phyloP scores from a whole-genome alignment of 2,113 vertebrate genomes.

The Himantopus leucocephalus region DNA sequence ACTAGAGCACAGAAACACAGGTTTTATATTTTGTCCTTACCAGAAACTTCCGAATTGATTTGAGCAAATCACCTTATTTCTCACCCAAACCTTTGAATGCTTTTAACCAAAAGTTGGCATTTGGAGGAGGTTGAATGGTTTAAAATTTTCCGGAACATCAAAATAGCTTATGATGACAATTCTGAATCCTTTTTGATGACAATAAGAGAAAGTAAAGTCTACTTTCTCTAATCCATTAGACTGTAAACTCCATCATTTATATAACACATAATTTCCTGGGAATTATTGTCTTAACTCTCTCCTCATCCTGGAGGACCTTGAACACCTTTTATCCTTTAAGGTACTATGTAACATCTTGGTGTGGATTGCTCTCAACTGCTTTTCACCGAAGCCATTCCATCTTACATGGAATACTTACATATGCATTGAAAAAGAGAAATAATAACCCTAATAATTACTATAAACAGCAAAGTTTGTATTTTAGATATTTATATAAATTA shows the following conservation, averaged over 20 bases:
- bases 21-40: not conserved
- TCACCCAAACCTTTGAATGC: not conserved
- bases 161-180: not conserved
- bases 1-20: not conserved
- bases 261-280: not conserved
- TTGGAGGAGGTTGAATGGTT: not conserved
- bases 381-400: not conserved
- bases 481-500: not conserved
- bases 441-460: not conserved
- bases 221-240: not conserved
- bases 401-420: not conserved
- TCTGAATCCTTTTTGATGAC: not conserved
- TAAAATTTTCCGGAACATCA: not conserved
- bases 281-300: not conserved
- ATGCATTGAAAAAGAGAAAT: not conserved
- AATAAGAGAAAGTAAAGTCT: not conserved
- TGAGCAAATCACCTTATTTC: not conserved
- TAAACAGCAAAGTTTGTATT: not conserved
- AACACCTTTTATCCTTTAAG: not conserved
- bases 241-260: not conserved
- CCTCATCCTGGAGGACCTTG: not conserved
- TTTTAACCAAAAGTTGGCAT: not conserved
- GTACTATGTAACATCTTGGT: not conserved
- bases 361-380: not conserved
- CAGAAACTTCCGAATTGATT: not conserved